phyloP scores from a whole-genome alignment of 2,113 vertebrate species.

The Onychostoma macrolepis region DNA sequence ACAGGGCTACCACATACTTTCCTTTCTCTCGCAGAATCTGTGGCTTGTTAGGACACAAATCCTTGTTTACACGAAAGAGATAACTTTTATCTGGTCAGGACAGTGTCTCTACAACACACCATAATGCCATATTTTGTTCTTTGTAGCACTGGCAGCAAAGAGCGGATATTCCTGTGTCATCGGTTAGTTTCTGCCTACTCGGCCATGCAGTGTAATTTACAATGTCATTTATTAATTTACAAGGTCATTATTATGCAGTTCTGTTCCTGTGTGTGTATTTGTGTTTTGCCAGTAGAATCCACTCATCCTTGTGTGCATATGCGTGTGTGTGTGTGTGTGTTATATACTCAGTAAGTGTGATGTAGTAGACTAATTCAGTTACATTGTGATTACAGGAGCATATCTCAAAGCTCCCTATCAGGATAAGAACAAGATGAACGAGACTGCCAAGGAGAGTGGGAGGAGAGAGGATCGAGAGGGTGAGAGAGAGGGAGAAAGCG shows the following conservation, averaged over 20 bases:
- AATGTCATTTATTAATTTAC: constrained; percentile 29
- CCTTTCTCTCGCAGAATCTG: background rate
- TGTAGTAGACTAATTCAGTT: constrained; percentile 44
- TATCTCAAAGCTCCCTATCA: constrained; percentile 50
- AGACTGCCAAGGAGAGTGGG: constrained; percentile 35
- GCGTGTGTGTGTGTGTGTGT: background rate
- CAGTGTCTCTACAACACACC: background rate
- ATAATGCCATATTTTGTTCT: background rate
- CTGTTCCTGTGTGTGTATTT: background rate
- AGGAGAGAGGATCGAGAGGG: constrained; percentile 27
- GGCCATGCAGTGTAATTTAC: constrained; percentile 23
- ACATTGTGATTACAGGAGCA: constrained; percentile 43
- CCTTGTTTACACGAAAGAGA: background rate
- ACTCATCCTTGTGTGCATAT: background rate
- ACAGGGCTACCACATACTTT: background rate
- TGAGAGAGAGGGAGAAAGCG: constrained; percentile 13
- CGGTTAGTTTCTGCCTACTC: constrained; percentile 4
- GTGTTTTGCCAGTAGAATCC: background rate
- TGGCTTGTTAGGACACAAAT: background rate
- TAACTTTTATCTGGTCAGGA: background rate
- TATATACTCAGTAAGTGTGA: constrained; percentile 30
- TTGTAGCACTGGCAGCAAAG: background rate
- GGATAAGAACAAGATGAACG: constrained; percentile 56
- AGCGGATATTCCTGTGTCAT: background rate
- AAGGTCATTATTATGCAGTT: constrained; percentile 39